Evolutionary conservation across 2,888 invertebrate genomes (phyloP).

Genomic region (Rhabditoides inermis): DNA sequence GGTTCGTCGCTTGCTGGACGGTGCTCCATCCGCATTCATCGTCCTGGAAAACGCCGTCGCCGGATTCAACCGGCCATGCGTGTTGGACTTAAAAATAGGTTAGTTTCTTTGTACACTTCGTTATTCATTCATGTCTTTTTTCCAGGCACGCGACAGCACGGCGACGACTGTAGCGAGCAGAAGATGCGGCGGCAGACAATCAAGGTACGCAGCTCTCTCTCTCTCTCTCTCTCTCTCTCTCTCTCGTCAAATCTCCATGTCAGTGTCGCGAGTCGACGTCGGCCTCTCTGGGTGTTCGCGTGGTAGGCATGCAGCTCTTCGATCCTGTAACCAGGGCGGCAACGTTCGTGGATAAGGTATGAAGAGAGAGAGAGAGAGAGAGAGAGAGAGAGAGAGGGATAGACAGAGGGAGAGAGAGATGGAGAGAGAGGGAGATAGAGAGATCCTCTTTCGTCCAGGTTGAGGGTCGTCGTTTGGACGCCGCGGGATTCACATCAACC

Average conservation of each 20-base stretch:
- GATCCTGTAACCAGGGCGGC: constrained; percentile 29
- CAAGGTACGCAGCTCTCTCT: constrained; percentile 63
- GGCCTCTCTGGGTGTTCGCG: constrained; percentile 66
- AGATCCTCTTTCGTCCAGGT: no score
- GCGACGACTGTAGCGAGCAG: constrained; percentile 71
- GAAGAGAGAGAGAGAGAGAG: no score
- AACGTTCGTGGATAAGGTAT: no score
- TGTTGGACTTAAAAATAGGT: constrained; percentile 75
- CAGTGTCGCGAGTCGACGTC: no score
- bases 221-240: constrained; percentile 17
- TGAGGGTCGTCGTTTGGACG: no score
- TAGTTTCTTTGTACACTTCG: background rate
- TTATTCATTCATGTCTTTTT: background rate
- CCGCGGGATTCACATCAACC: no score
- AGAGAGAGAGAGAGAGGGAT: no score
- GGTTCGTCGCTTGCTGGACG: constrained; percentile 39
- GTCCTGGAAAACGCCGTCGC: constrained; percentile 62
- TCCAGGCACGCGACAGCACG: constrained; percentile 79
- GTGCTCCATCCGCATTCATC: constrained; percentile 54
- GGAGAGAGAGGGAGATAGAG: no score
- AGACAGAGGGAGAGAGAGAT: no score
- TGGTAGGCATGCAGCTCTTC: constrained; percentile 79
- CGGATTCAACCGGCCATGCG: constrained; percentile 63
- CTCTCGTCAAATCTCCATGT: no score
- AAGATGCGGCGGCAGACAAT: constrained; percentile 85